These are phyloP conservation scores for Porites evermanni DNA, from an alignment of 92 coral and sea anemone species.

Conservation along the genomic window DNA sequence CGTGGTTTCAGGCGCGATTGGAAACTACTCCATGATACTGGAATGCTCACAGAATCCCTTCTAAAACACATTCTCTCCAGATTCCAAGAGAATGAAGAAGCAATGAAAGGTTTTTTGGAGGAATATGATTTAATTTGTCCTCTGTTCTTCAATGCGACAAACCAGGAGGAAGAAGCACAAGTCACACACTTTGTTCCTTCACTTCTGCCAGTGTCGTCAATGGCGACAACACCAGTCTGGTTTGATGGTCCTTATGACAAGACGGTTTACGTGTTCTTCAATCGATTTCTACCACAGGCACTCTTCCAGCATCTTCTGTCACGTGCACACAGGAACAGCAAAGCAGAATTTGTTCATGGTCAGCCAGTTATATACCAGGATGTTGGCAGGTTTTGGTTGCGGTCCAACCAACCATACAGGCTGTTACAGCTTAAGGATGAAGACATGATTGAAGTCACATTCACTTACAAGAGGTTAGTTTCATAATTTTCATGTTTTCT, in stretches of 20 bases:
- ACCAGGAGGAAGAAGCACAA: neutral
- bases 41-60: conserved; percentile 57
- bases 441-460: conserved; percentile 67
- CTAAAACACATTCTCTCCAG: conserved; percentile 31
- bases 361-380: conserved; percentile 31
- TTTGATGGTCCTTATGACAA: conserved; percentile 37
- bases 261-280: conserved; percentile 52
- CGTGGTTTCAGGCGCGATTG: conserved; percentile 54
- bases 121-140: conserved; percentile 67
- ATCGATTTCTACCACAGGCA: conserved; percentile 64
- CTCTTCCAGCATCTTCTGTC: conserved; percentile 63
- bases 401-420: conserved; percentile 52
- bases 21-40: conserved; percentile 41
- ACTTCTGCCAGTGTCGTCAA: conserved; percentile 45
- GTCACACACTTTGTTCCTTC: conserved; percentile 76
- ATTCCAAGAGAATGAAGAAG: conserved; percentile 18
- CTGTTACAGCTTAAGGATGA: conserved; percentile 51
- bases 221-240: conserved; percentile 41
- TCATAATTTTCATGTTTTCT: too few species aligned
- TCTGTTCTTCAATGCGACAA: neutral
- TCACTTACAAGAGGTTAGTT: conserved; percentile 34
- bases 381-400: conserved; percentile 66
- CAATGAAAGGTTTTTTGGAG: conserved; percentile 51
- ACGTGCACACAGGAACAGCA: conserved; percentile 61
- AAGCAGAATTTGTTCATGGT: neutral